phyloP scores from a whole-genome alignment of 2,113 vertebrate genomes.

The Ctenomys sociabilis region DNA sequence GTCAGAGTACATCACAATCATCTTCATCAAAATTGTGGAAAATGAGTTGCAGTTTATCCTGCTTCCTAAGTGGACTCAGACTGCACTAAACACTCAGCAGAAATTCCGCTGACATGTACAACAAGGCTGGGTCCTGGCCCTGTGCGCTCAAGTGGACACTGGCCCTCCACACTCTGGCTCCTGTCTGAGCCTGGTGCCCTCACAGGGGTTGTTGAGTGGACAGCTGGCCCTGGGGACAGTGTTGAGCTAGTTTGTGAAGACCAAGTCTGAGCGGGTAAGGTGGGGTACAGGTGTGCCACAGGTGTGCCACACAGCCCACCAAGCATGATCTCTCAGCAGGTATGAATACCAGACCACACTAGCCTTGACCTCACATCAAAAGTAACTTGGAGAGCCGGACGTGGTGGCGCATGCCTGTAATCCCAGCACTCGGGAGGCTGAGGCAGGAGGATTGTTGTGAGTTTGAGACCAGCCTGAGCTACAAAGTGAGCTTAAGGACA shows the following conservation, averaged over 20 bases:
- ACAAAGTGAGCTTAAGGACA: too few relatives aligned
- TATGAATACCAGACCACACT: too few relatives aligned
- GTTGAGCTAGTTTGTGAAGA: neutral
- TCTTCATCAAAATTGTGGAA: neutral
- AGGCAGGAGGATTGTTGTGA: too few relatives aligned
- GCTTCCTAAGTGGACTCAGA: neutral
- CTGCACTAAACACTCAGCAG: neutral
- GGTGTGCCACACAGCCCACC: neutral
- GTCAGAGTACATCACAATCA: neutral
- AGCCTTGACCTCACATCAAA: too few relatives aligned
- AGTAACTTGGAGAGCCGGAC: too few relatives aligned
- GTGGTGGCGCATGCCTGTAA: too few relatives aligned
- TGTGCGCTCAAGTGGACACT: neutral
- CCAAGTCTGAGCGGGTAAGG: neutral
- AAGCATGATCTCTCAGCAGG: fast-evolving
- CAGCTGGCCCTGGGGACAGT: neutral
- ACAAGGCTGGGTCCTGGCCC: neutral
- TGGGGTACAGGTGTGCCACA: neutral
- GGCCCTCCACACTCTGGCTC: neutral
- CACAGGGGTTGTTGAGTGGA: neutral
- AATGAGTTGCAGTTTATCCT: neutral
- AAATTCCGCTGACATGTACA: neutral
- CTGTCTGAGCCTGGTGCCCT: too few relatives aligned
- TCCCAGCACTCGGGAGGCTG: too few relatives aligned
- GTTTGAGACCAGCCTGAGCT: too few relatives aligned